Evolutionary conservation across 1,140 invertebrate genomes (phyloP), one percentile per base, ranked within the genome.

Genomic region (Zaprionus tsacasi): DNA sequence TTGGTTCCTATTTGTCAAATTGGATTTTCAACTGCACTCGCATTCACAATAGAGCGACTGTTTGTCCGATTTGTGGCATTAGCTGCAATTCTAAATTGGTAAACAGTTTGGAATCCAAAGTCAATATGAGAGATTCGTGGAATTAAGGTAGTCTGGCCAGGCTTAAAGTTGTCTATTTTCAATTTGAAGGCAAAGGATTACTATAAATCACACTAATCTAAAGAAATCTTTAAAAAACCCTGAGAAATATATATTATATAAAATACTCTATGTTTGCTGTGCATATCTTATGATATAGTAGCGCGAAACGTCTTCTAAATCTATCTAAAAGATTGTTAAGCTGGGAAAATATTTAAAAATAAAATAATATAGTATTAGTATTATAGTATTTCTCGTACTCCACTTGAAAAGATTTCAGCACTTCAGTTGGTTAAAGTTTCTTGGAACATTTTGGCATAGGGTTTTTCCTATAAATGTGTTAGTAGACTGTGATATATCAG

Each of bases 1-100:
- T 88, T 83, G 85, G 58, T 70, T 83, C 69, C 85, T 88, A 88
- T 88, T 89, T 89, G 83, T 83, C 74, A 89, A 81, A 88, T 88
- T 88, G 85, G 83, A 83, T 89, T 88, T 88, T 63, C 67, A 69
- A 76, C 33, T 10, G 3, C 45, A 50, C 21, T 50, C 25, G 57
- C 21, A 21, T 21, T 21, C 21, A 21, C 21, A 21, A 21, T 21
- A 21, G 21, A 21, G 21, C 68, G 38, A 56, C 60, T 60, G 66
- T 56, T 70, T 64, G 63, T 64, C 25, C 54, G 67, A 75, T 75
- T 70, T 70, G 71, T 35, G 72, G 72, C 50, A 40, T 64, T 35
- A 58, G 50, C 59, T 45, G 59, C 30, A 17, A 52, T 70, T 61
- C 55, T 27, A 57, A 57, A 68, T 70, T 35, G 54, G 54, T 60